Evolutionary conservation across 23 tunicate species (phyloP), one percentile per base, ranked within the genome.

Genomic region (Styela plicata): DNA sequence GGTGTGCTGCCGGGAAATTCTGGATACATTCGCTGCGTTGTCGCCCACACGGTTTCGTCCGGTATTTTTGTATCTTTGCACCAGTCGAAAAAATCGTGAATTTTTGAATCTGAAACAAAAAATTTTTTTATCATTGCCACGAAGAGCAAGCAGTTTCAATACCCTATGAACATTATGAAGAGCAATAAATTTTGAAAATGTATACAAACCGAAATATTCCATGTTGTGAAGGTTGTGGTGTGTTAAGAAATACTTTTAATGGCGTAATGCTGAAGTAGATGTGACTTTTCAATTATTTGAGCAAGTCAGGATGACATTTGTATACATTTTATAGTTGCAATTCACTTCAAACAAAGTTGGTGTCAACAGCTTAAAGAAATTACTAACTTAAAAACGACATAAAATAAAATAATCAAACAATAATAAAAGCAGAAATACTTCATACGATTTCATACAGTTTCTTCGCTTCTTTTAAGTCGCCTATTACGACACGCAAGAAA

Each of bases 31-130:
- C 99, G 84, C 34, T 85, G 88, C 79, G 89, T 33, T 17, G 99
- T 77, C n/a, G 91, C 99, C 99, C 99, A 94, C 71, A 94, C 73
- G 64, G 85, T 89, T 70, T 94, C 99, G 63, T 94, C 99, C 0
- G 99, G 99, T 23, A 94, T 89, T 63, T 89, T 89, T 20, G 91
- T 85, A 78, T 94, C 99, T 67, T 86, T 52, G 64, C 80, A 79
- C 98, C 98, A 93, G 17, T 85, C 78, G 36, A 93, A 36, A 37
- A 93, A 88, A 25, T 69, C 76, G 57, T 74, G 57, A 3, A 93
- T 76, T 21, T 33, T 80, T 29, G 82, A 25, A 62, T 91, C 97
- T 86, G 69, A 61, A 28, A 82, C 69, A 64, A 44, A 44, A 5
- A 13, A 13, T 5, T 44, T 44, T 44, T 5, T 44, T 44, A 5